Evolutionary conservation across 2,888 invertebrate species (phyloP), one percentile per base, ranked within the genome.

Genomic region (Cephus spinipes): DNA sequence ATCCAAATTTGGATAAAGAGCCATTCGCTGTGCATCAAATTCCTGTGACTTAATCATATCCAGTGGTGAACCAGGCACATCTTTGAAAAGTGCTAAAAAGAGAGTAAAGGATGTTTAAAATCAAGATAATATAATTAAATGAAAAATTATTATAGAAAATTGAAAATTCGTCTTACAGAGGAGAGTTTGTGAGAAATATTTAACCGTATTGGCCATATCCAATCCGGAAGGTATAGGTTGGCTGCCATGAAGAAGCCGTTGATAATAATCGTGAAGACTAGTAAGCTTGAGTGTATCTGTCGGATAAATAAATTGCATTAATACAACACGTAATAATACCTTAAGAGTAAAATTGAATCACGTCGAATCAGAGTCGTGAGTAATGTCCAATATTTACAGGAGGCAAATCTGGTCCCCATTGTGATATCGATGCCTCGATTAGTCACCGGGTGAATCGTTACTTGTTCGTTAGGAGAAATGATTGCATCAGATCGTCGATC

Each of bases 261-360:
- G 94, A 92, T 99, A 98, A 92, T 97, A 98, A 93, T 99, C 99
- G 93, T 98, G 97, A 85, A 99, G 95, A 92, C 97, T 98, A 89
- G 98, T 96, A 91, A 99, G 96, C 94, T 99, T 99, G 87, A 99
- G 97, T 90, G 98, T 98, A 94, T 99, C 99, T 99, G 93, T 82
- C 92, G 89, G 71, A 33, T 32, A 12, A 33, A 71, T 32, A 32
- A 15, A 71, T 33, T 31, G 71, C 32, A 71, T 71, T 71, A 32
- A 71, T 32, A 4, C 0, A 69, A 9, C 4, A 33, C 31, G 71
- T 71, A 31, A 33, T 71, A 31, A 15, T 71, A 32, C 32, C 71
- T 23, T 55, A 55, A 1, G 23, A 55, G 55, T 55, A 55, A 55
- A 55, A 55, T 23, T 0, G 55, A 23, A 55, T 55, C 1, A 9